phyloP scores from a whole-genome alignment of 1,140 invertebrate genomes.

The Ctenoplectra terminalis region DNA sequence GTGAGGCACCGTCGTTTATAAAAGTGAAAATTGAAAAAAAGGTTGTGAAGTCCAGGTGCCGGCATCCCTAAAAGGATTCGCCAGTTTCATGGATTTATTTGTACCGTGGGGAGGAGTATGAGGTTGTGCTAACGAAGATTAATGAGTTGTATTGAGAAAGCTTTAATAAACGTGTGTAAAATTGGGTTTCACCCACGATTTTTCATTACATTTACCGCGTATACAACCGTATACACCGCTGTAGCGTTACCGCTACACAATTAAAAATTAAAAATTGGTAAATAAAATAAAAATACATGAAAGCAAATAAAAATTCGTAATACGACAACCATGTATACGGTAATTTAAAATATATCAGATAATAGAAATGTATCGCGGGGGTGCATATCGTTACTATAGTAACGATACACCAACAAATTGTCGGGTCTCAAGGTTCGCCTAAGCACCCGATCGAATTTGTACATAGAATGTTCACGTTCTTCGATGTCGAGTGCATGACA shows the following conservation, averaged over 20 bases:
- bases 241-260: too few relatives aligned
- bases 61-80: slow-evolving; percentile 6
- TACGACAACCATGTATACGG: background rate
- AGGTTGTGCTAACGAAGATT: slow-evolving; percentile 67
- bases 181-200: slow-evolving; percentile 34
- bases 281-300: too few relatives aligned
- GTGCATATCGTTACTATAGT: slow-evolving; percentile 10
- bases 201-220: background rate
- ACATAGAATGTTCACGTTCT: background rate
- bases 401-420: slow-evolving; percentile 24
- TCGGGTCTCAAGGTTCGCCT: background rate
- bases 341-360: background rate
- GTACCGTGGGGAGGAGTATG: slow-evolving; percentile 10
- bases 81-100: slow-evolving; percentile 42
- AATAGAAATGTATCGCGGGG: background rate
- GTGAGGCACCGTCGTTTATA: slow-evolving; percentile 28
- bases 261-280: too few relatives aligned
- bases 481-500: background rate
- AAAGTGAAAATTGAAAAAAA: slow-evolving; percentile 37
- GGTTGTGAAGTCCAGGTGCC: slow-evolving; percentile 57
- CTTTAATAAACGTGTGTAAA: slow-evolving; percentile 72
- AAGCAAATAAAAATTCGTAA: too few relatives aligned
- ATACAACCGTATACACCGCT: too few relatives aligned
- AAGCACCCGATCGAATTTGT: slow-evolving; percentile 39
- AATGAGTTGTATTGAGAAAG: slow-evolving; percentile 68